These are phyloP conservation scores for Glossophaga mutica DNA, from an alignment of 2,797 vertebrate genomes.

Conservation along the genomic window DNA sequence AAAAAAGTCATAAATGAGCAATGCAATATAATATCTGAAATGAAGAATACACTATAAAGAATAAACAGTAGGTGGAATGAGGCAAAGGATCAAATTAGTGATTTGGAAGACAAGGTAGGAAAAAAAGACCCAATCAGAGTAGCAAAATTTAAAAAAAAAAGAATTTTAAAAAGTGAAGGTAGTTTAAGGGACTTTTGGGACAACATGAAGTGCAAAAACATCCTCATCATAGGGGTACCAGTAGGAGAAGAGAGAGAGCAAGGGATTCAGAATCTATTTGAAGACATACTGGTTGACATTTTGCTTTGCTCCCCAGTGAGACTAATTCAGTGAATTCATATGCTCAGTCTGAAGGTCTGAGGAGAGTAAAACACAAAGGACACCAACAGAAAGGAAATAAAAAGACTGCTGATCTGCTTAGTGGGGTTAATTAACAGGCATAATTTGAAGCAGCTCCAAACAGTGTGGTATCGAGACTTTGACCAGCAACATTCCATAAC, in stretches of 20 bases:
- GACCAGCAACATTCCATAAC: background rate
- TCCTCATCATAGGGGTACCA: background rate
- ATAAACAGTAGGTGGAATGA: background rate
- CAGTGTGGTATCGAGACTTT: background rate
- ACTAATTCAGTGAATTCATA: background rate
- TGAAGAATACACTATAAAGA: background rate
- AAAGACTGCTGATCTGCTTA: background rate
- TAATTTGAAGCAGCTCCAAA: background rate
- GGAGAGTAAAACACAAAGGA: background rate
- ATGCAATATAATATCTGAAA: background rate
- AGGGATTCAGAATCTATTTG: background rate
- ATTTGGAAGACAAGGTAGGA: background rate
- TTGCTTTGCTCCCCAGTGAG: background rate
- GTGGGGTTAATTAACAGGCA: conserved; percentile 22
- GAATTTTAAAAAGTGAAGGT: background rate
- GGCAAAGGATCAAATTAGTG: background rate
- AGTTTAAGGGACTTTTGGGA: background rate
- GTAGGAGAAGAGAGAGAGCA: background rate
- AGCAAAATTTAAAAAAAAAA: background rate
- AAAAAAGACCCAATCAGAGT: background rate
- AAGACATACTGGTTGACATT: background rate
- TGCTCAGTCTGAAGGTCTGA: background rate
- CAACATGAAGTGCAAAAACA: background rate
- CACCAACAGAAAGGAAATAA: background rate
- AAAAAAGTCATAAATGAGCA: background rate